Base-by-base conservation (phyloP, 2,797 vertebrate species). In the Onychomys arenicola region DNA sequence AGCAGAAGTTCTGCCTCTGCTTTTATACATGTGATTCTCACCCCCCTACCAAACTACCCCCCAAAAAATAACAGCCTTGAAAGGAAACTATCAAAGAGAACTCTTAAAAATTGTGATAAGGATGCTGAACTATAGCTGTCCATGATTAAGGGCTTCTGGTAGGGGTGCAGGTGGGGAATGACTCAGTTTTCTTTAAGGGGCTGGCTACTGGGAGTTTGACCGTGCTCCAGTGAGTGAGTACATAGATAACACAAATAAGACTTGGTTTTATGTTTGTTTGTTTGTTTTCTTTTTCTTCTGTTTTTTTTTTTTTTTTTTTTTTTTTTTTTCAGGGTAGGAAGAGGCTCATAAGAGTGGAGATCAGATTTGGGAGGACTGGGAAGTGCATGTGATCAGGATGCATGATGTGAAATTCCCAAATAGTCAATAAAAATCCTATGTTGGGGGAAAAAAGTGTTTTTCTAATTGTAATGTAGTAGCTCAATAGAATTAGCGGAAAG, bases 1-100 rank as follows among this genome's bases (percentile, higher is more conserved):
- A 71, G 29, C 29, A 46, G 59, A 89, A 61, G 17, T 16, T 46
- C 19, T 34, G 19, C 19, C 32, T 21, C 4, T 14, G 27, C 11
- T 81, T 9, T 82, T n/a, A 9, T 52, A 23, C 10, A 19, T 46
- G 6, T 6, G 16, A 57, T 43, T 57, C 65, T 61, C 71, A 73
- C 71, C 21, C 19, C 19, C 19, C 21, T 9, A 37, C 2, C 21
- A 10, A 9, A 0, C 1, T 17, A 19, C 3, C 11, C 21, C 37
- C 23, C n/a, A n/a, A 11, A 23, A 71, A 73, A 9, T 73, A 40
- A 40, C 37, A 40, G 2, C 21, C 21, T 73, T 25, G 37, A 43
- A 10, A 43, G 37, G 71, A 69, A 40, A 13, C 71, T 37, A 40
- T 27, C 3, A 21, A 25, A 75, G 21, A 75, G 37, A 40, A 40